A percentile compares a stretch with the other conserved stretches of the same genome.
phyloP scores from a whole-genome alignment of 1,140 invertebrate species.

The Zaprionus inermis region DNA sequence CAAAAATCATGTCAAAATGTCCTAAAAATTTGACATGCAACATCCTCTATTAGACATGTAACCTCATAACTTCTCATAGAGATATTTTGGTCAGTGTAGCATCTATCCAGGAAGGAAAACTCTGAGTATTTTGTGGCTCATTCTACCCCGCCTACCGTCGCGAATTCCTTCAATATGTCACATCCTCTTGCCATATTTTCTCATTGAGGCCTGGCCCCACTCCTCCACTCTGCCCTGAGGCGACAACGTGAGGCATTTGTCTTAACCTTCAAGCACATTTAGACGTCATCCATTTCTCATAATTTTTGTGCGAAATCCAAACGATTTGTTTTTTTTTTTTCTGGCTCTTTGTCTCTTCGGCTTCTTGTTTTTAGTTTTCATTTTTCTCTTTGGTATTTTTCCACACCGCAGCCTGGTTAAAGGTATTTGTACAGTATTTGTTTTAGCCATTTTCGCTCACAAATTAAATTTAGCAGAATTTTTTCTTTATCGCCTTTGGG shows the following conservation, averaged over 20 bases:
- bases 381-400: constrained; percentile 50
- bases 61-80: background rate
- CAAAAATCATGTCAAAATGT: no score
- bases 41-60: no score
- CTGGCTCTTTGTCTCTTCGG: constrained; percentile 24
- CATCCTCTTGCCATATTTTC: background rate
- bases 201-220: background rate
- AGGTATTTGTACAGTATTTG: constrained; percentile 48
- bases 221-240: background rate
- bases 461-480: constrained; percentile 53
- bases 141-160: background rate
- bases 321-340: constrained; percentile 60
- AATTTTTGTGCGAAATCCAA: constrained; percentile 62
- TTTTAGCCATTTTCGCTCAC: constrained; percentile 39
- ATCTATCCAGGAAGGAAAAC: background rate
- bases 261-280: constrained; percentile 80
- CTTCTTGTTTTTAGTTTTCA: constrained; percentile 22
- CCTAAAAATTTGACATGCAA: no score
- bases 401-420: constrained; percentile 38
- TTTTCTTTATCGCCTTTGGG: constrained; percentile 13
- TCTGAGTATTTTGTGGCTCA: background rate
- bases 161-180: background rate
- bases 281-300: constrained; percentile 82
- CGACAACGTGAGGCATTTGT: constrained; percentile 76
- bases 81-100: constrained; percentile 24